Percentiles rank a stretch among this genome's conserved stretches.
Evolutionary conservation across 2,888 invertebrate genomes (phyloP).

Genomic region (Resseliella maxima): DNA sequence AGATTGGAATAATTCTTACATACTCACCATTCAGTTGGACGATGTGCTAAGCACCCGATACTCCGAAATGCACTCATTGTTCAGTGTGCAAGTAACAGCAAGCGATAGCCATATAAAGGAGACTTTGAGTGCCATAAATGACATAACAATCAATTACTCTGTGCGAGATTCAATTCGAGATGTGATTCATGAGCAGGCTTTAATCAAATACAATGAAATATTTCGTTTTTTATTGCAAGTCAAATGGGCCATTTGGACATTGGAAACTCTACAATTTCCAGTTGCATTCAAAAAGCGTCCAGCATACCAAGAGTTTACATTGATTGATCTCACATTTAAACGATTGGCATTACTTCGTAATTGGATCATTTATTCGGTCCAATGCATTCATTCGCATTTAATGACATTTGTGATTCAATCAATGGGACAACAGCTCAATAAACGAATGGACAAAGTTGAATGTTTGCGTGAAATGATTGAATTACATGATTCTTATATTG

Average conservation of each 20-base stretch:
- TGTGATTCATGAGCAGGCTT: slow-evolving; percentile 62
- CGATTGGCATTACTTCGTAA: slow-evolving; percentile 70
- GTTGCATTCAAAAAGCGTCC: slow-evolving; percentile 60
- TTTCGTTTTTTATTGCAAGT: slow-evolving; percentile 70
- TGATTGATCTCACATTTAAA: slow-evolving; percentile 65
- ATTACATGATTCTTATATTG: slow-evolving; percentile 65
- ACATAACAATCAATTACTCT: slow-evolving; percentile 63
- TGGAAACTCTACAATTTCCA: slow-evolving; percentile 68
- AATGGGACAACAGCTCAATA: slow-evolving; percentile 64
- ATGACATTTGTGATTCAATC: slow-evolving; percentile 69
- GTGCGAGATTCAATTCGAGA: slow-evolving; percentile 62
- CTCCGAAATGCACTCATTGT: slow-evolving; percentile 63
- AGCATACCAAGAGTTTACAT: slow-evolving; percentile 63
- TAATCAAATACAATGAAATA: slow-evolving; percentile 65
- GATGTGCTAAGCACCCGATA: slow-evolving; percentile 68
- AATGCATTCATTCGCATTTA: slow-evolving; percentile 69
- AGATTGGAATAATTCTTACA: slow-evolving; percentile 67
- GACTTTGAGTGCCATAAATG: slow-evolving; percentile 64
- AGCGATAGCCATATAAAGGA: slow-evolving; percentile 57
- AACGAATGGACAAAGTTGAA: slow-evolving; percentile 62
- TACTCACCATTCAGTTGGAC: slow-evolving; percentile 68
- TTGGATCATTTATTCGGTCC: slow-evolving; percentile 70
- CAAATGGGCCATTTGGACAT: slow-evolving; percentile 70
- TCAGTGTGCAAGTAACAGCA: slow-evolving; percentile 63
- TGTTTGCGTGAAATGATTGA: slow-evolving; percentile 64